These are phyloP conservation scores for Diorhabda elongata DNA, from an alignment of 1,140 invertebrate species.

Conservation along the genomic window DNA sequence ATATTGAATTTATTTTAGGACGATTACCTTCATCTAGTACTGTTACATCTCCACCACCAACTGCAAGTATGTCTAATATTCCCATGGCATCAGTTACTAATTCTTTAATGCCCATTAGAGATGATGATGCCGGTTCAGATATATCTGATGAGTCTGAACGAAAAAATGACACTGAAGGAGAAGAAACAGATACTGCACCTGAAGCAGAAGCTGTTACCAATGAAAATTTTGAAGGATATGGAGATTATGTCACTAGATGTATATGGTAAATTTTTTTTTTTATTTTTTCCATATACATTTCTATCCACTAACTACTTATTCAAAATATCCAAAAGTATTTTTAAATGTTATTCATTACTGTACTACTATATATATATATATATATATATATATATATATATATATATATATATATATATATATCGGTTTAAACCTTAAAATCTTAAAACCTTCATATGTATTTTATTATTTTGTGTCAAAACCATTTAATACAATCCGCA, in stretches of 20 bases:
- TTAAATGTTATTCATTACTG: too few species aligned
- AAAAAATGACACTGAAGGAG: constrained; percentile 65
- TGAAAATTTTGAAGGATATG: constrained; percentile 51
- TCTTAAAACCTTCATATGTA: too few species aligned
- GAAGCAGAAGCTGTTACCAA: constrained; percentile 67
- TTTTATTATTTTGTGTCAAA: too few species aligned
- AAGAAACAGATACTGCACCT: constrained; percentile 83
- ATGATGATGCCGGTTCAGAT: constrained; percentile 63
- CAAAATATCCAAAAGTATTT: too few species aligned
- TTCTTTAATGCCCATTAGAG: constrained; percentile 33
- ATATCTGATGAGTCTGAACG: constrained; percentile 56
- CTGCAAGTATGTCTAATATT: constrained; percentile 24
- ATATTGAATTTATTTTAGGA: constrained; percentile 18
- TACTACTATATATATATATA: too few species aligned
- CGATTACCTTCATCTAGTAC: constrained; percentile 28
- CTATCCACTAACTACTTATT: too few species aligned
- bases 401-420: too few species aligned
- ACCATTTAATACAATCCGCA: too few species aligned
- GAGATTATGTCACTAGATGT: constrained; percentile 85
- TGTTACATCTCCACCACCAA: constrained; percentile 25
- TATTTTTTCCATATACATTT: too few species aligned
- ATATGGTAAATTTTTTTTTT: constrained; percentile 60
- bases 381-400: too few species aligned
- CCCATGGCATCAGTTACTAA: constrained; percentile 28
- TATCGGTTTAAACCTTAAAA: too few species aligned